A percentile compares a stretch with the other conserved stretches of the same genome.
These are phyloP conservation scores for Microplitis mediator DNA, from an alignment of 1,140 invertebrate genomes.

Conservation along the genomic window DNA sequence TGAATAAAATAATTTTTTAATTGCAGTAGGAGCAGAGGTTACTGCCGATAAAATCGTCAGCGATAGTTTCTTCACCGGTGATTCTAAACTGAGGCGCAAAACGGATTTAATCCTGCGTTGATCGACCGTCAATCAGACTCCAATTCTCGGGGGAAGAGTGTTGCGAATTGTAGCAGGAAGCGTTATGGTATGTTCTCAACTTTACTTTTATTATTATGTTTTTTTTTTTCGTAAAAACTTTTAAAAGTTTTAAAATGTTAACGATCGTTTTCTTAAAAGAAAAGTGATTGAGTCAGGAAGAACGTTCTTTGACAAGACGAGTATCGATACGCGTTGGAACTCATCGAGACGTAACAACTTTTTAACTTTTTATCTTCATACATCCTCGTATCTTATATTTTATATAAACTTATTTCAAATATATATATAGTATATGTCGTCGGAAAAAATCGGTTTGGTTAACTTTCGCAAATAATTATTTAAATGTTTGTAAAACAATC, in stretches of 20 bases:
- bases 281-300: background rate
- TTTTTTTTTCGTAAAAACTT: background rate
- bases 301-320: constrained; percentile 2
- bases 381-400: no score
- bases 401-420: no score
- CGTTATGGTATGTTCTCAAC: background rate
- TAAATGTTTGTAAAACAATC: no score
- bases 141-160: constrained; percentile 2
- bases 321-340: background rate
- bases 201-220: background rate
- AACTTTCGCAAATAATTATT: no score
- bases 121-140: background rate
- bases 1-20: no score
- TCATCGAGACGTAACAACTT: background rate
- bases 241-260: background rate
- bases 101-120: no score
- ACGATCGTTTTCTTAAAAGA: background rate
- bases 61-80: no score
- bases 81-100: no score
- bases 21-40: no score
- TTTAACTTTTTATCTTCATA: background rate
- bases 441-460: no score
- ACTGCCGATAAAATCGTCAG: no score
- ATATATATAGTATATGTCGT: no score
- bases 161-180: constrained; percentile 1